phyloP scores from a whole-genome alignment of 2,113 vertebrate species.

The Ageneiosus marmoratus region DNA sequence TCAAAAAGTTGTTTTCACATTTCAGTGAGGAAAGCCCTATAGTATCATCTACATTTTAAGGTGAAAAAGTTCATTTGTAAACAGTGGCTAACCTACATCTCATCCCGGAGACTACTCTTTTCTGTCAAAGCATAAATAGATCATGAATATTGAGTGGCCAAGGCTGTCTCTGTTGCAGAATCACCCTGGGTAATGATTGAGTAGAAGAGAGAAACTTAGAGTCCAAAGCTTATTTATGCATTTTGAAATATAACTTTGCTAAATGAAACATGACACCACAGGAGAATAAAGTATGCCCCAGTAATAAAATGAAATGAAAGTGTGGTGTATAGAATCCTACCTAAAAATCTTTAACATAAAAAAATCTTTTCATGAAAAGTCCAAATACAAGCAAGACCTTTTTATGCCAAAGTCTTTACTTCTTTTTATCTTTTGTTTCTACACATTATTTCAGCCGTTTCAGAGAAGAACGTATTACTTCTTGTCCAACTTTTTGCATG shows the following conservation, averaged over 20 bases:
- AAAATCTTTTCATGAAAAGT: too few relatives aligned
- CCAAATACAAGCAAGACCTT: too few relatives aligned
- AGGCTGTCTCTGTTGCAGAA: neutral
- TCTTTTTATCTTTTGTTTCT: too few relatives aligned
- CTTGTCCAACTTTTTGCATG: too few relatives aligned
- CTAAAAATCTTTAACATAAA: neutral
- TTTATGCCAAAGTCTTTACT: too few relatives aligned
- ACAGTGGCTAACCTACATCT: neutral
- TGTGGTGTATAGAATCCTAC: neutral
- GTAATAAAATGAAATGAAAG: neutral
- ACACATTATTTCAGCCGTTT: too few relatives aligned
- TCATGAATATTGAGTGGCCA: slow-evolving; percentile 4
- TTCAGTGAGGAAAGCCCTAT: neutral
- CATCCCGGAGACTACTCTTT: neutral
- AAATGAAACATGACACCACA: neutral
- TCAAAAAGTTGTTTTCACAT: neutral
- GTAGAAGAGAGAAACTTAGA: neutral
- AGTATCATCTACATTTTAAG: neutral
- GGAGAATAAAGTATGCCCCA: neutral
- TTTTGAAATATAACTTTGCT: neutral
- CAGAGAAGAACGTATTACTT: too few relatives aligned
- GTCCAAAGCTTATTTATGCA: neutral
- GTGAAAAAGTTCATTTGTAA: neutral
- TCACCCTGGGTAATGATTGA: neutral
- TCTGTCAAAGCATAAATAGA: slow-evolving; percentile 8